phyloP scores from a whole-genome alignment of 2,888 invertebrate genomes.

The Silvanus unidentatus region DNA sequence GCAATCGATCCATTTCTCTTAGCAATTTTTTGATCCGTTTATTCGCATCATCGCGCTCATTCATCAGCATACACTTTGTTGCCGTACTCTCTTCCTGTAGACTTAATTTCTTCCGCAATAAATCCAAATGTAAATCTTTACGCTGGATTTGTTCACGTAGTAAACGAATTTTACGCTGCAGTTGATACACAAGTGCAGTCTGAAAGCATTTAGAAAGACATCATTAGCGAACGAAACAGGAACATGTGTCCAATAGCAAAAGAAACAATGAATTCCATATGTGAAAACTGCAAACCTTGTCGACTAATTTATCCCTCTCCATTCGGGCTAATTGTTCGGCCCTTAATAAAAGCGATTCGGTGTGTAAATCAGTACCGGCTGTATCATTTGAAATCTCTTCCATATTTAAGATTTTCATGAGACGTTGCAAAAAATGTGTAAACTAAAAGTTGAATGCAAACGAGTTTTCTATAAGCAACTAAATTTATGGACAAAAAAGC shows the following conservation, averaged over 20 bases:
- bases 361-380: slow-evolving; percentile 72
- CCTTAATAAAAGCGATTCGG: slow-evolving; percentile 76
- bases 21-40: slow-evolving; percentile 69
- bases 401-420: slow-evolving; percentile 78
- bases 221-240: too few species aligned
- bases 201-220: slow-evolving; percentile 32
- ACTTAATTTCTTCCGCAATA: slow-evolving; percentile 79
- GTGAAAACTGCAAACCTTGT: slow-evolving; percentile 55
- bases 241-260: too few species aligned
- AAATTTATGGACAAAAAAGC: neutral
- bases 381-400: slow-evolving; percentile 72
- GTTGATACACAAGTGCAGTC: slow-evolving; percentile 83
- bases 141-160: slow-evolving; percentile 86
- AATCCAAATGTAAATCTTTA: slow-evolving; percentile 85
- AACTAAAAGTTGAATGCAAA: slow-evolving; percentile 52
- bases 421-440: slow-evolving; percentile 74
- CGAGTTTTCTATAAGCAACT: neutral
- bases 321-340: slow-evolving; percentile 77
- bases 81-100: slow-evolving; percentile 72
- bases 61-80: slow-evolving; percentile 57
- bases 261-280: too few species aligned
- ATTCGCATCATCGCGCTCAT: slow-evolving; percentile 64
- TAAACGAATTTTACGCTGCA: slow-evolving; percentile 80
- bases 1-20: slow-evolving; percentile 77
- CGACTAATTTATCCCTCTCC: slow-evolving; percentile 77